A percentile compares a stretch with the other conserved stretches of the same genome.
phyloP scores from a whole-genome alignment of 2,113 vertebrate genomes.

The Gymnobelideus leadbeateri region DNA sequence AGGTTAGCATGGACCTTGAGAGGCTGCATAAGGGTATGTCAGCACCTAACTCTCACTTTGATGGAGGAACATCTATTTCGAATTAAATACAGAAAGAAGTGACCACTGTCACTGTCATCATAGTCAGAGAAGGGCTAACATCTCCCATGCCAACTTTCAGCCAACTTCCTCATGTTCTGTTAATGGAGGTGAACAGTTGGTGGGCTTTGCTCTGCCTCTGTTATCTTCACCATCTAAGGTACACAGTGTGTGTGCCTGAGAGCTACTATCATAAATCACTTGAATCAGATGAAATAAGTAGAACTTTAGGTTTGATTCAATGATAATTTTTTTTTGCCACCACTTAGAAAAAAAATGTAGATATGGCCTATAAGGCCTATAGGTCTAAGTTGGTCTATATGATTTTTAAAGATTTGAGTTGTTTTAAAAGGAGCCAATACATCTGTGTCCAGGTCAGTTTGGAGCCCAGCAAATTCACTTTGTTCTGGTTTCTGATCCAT shows the following conservation, averaged over 20 bases:
- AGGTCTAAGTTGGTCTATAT: conserved; percentile 1
- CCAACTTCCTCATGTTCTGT: conserved; percentile 34
- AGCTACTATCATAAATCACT: background rate
- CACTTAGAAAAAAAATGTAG: conserved; percentile 28
- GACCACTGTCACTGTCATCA: background rate
- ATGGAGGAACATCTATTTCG: background rate
- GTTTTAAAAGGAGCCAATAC: conserved; percentile 12
- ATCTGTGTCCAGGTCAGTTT: background rate
- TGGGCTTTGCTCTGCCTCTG: background rate
- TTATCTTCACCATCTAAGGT: background rate
- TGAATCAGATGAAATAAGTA: conserved; percentile 8
- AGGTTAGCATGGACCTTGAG: background rate
- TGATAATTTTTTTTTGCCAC: background rate
- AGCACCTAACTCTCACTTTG: background rate
- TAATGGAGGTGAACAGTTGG: background rate
- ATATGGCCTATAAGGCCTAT: background rate
- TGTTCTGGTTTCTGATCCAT: background rate
- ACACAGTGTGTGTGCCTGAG: background rate
- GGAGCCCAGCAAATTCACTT: conserved; percentile 41
- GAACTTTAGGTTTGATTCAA: conserved; percentile 18
- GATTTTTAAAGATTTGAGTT: conserved; percentile 10
- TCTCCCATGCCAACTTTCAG: background rate
- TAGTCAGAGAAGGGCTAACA: background rate
- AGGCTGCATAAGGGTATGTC: background rate
- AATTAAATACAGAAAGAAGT: background rate